These are phyloP conservation scores for Epiblema foenella DNA, from an alignment of 2,888 invertebrate species.

Conservation along the genomic window DNA sequence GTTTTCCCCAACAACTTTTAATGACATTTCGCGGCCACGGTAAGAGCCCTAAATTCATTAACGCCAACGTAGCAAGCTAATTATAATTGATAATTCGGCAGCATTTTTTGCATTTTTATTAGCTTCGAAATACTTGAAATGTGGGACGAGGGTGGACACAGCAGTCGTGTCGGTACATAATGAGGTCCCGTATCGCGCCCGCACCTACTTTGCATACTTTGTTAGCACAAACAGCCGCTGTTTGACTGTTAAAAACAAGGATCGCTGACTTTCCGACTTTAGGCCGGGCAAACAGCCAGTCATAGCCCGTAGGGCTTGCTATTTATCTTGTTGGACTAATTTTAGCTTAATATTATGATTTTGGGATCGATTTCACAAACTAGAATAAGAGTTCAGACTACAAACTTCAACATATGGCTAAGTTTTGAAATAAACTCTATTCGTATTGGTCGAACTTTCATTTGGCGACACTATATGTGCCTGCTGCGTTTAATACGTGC, in stretches of 20 bases:
- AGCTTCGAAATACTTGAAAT: slow-evolving; percentile 43
- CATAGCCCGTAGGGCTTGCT: slow-evolving; percentile 12
- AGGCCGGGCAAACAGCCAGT: slow-evolving; percentile 22
- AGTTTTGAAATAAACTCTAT: neutral
- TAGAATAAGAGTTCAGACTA: neutral
- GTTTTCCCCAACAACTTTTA: slow-evolving; percentile 31
- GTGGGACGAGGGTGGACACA: slow-evolving; percentile 45
- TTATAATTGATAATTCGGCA: slow-evolving; percentile 45
- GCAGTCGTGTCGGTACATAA: slow-evolving; percentile 43
- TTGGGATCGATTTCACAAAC: neutral
- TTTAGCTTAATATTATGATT: neutral
- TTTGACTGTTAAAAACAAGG: slow-evolving; percentile 43
- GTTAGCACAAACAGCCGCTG: slow-evolving; percentile 42
- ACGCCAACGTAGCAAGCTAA: slow-evolving; percentile 41
- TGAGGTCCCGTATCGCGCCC: slow-evolving; percentile 43
- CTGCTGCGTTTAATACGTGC: no score
- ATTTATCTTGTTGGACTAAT: neutral
- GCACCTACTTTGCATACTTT: slow-evolving; percentile 44
- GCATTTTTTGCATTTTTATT: slow-evolving; percentile 44
- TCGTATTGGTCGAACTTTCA: neutral
- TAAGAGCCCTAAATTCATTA: slow-evolving; percentile 41
- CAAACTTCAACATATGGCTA: no score
- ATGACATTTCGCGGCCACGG: slow-evolving; percentile 32
- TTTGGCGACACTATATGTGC: neutral
- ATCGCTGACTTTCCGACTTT: slow-evolving; percentile 36